phyloP scores from a whole-genome alignment of 2,113 vertebrate genomes.

The Halichoerus grypus region DNA sequence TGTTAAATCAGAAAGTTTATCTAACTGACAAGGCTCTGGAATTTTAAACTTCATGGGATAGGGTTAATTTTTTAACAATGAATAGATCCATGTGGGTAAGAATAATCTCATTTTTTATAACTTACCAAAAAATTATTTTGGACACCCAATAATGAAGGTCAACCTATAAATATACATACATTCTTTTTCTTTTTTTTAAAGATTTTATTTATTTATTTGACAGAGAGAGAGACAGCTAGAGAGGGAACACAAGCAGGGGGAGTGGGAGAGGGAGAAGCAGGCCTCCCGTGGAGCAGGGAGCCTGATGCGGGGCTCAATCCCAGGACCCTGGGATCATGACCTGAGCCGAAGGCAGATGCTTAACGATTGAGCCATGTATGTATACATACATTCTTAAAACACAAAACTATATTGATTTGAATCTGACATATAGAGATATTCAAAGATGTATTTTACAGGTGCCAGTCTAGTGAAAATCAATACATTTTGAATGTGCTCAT shows the following conservation, averaged over 20 bases:
- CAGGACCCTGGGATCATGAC: too few relatives aligned
- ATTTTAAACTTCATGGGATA: background rate
- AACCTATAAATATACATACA: background rate
- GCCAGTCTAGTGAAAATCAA: conserved; percentile 22
- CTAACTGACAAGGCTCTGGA: background rate
- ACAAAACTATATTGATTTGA: conserved; percentile 59
- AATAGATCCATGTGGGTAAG: background rate
- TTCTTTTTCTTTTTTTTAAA: background rate
- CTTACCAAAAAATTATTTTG: background rate
- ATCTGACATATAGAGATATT: conserved; percentile 42
- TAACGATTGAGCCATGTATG: too few relatives aligned
- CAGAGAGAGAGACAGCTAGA: too few relatives aligned
- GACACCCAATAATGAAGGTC: background rate
- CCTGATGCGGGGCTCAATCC: too few relatives aligned
- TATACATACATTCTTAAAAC: conserved; percentile 1
- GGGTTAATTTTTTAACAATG: background rate
- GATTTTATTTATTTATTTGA: too few relatives aligned
- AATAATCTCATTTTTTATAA: background rate
- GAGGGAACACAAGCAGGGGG: too few relatives aligned
- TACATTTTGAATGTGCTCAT: conserved; percentile 51
- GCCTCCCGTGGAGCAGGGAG: rapidly evolving
- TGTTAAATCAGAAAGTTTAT: background rate
- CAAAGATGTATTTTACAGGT: conserved; percentile 36
- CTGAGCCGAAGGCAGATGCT: too few relatives aligned
- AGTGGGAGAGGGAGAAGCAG: too few relatives aligned